Conservation (phyloP, 2,113 vertebrate genomes). For the Pseudopodoces humilis region DNA sequence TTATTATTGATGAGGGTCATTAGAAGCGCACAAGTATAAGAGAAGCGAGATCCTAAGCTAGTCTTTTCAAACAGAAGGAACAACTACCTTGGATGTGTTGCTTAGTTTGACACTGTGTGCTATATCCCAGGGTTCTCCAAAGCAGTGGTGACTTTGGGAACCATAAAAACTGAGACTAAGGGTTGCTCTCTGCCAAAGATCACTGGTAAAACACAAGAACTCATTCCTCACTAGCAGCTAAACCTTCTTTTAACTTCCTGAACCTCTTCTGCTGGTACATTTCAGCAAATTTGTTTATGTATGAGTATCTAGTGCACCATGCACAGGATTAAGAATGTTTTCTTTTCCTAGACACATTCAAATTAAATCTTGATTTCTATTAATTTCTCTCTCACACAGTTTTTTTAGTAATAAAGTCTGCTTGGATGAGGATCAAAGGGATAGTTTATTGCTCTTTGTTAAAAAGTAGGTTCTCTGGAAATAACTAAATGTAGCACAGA, state of each 20-base stretch:
- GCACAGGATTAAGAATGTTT: neutral
- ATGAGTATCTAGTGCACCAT: neutral
- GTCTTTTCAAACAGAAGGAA: neutral
- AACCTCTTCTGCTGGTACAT: neutral
- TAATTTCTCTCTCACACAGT: neutral
- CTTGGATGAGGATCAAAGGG: neutral
- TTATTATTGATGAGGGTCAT: neutral
- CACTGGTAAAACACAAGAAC: neutral
- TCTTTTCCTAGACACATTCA: neutral
- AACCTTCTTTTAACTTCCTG: neutral
- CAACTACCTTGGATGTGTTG: neutral
- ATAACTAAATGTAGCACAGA: neutral
- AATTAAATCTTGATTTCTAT: neutral
- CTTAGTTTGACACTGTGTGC: neutral
- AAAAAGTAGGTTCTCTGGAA: conserved; percentile 3
- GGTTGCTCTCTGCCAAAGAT: neutral
- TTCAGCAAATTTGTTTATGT: neutral
- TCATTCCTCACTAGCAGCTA: neutral
- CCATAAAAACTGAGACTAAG: neutral
- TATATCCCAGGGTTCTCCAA: neutral
- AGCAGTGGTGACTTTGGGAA: neutral
- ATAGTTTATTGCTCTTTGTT: neutral
- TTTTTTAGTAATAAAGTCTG: neutral
- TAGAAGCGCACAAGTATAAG: neutral
- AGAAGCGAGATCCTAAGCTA: neutral